Evolutionary conservation across 2,113 vertebrate species (phyloP).

Genomic region (Nothoprocta pentlandii): DNA sequence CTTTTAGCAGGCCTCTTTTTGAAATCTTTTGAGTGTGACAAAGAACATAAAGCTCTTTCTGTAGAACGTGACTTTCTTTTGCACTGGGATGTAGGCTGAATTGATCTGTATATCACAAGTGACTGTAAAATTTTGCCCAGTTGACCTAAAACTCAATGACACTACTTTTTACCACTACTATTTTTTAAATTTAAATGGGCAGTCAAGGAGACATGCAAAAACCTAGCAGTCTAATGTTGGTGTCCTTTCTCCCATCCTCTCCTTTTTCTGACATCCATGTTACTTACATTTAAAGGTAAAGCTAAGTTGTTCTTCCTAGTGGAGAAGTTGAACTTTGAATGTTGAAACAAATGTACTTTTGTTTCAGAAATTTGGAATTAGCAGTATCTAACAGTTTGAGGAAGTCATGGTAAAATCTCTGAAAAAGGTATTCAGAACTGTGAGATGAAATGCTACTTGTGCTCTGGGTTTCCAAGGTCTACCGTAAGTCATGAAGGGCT

Average conservation of each 20-base stretch:
- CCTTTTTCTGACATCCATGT: neutral
- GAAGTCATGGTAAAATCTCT: neutral
- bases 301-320: neutral
- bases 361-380: neutral
- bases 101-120: neutral
- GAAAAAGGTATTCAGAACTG: neutral
- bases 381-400: neutral
- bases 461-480: neutral
- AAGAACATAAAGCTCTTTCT: conserved; percentile 63
- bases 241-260: neutral
- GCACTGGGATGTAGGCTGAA: neutral
- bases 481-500: neutral
- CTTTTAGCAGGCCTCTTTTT: conserved; percentile 74
- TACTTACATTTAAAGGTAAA: neutral
- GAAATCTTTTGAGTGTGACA: conserved; percentile 34
- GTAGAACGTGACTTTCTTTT: conserved; percentile 27
- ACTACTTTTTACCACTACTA: conserved; percentile 16
- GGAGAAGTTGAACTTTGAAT: neutral
- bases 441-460: neutral
- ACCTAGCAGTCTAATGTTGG: neutral
- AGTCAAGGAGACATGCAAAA: neutral
- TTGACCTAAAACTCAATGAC: neutral
- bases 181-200: neutral
- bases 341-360: neutral
- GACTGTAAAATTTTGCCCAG: neutral